Evolutionary conservation across 2,113 vertebrate genomes (phyloP).

Genomic region (Galemys pyrenaicus): DNA sequence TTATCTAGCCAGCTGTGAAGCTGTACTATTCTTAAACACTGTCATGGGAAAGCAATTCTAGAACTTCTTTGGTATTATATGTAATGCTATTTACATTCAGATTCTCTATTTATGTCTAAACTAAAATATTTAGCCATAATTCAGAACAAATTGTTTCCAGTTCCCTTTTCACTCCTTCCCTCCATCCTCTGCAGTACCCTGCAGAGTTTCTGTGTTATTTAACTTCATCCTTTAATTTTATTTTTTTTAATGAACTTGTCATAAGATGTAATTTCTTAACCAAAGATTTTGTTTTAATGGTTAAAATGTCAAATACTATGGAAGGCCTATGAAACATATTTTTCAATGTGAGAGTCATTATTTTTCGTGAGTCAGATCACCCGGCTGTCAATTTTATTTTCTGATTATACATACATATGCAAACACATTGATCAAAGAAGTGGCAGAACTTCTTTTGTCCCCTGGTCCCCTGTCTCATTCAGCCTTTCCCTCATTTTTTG

Average conservation of each 20-base stretch:
- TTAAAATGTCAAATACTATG: neutral
- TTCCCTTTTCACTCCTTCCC: neutral
- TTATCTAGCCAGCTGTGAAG: neutral
- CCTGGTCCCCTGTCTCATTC: neutral
- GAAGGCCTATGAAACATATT: neutral
- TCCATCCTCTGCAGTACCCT: neutral
- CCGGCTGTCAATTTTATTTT: neutral
- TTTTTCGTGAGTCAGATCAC: neutral
- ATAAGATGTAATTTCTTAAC: neutral
- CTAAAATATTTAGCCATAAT: conserved; percentile 11
- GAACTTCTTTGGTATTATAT: neutral
- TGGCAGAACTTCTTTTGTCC: neutral
- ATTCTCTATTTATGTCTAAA: neutral
- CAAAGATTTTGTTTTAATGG: neutral
- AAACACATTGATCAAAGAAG: neutral
- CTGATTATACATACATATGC: neutral
- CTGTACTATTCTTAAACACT: neutral
- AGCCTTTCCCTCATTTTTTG: neutral
- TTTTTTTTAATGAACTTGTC: neutral
- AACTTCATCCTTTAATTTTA: neutral
- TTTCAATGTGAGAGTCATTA: neutral
- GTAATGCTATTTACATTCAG: neutral
- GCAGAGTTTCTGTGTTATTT: neutral
- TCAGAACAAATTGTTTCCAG: neutral
- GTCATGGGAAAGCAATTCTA: neutral